Base-by-base conservation (phyloP, 2,888 invertebrate species). In the Seira sanloemensis region DNA sequence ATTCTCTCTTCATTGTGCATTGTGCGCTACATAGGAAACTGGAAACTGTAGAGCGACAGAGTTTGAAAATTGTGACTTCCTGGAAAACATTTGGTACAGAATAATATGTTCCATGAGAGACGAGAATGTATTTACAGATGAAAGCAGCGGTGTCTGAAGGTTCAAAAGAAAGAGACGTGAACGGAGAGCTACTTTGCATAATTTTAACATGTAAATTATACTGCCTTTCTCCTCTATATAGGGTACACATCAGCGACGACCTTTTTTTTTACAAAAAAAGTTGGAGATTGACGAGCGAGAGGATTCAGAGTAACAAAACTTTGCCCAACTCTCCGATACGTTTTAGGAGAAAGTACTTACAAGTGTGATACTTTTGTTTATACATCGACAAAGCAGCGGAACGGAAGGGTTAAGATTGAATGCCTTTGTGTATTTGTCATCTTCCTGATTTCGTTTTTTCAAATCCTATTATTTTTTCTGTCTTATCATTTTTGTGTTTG, bases 51-150 rank as follows among this genome's bases (percentile, higher is more conserved):
- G 37, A 37, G 37, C 7, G 37, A 58, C 7, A 58, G 58, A 58
- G 58, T 58, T 7, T 7, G 37, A 7, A 37, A 77, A 65, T 69
- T 74, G 62, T 78, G 68, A 84, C 74, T 84, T 78, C 74, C 78
- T 78, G 73, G 76, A 65, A 67, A 72, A 54, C 68, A 68, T 27
- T 58, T 58, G 58, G 58, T 18, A 58, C n/a, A 58, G 2, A 58
- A 58, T 58, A 12, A 37, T 37, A 37, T 12, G 4, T 37, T 37
- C n/a, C 58, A 58, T 5, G 7, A 37, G 12, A 9, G n/a, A 58
- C 58, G 18, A 58, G n/a, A 58, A 58, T 58, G 58, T 58, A 58
- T 18, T 58, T 58, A 58, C 58, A 58, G 58, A 58, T 58, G 58
- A 58, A 58, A 58, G 58, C 58, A 37, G 12, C 7, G 5, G 37